These are phyloP conservation scores for Poeciliopsis presidionis DNA, from an alignment of 2,797 vertebrate species.

Conservation along the genomic window DNA sequence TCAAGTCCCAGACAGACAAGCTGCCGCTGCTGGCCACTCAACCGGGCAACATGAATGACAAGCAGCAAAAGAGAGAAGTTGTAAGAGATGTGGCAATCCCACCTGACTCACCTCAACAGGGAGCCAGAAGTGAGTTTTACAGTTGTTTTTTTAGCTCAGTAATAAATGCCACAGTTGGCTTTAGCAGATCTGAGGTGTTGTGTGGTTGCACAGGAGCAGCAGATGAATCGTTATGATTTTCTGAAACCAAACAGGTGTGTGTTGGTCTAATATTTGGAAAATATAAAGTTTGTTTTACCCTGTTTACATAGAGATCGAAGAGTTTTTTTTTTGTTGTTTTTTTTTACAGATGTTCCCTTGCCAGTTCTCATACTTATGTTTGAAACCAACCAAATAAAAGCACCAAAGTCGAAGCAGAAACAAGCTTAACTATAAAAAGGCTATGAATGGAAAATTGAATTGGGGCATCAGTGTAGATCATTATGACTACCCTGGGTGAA, in stretches of 20 bases:
- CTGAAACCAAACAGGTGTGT: background rate
- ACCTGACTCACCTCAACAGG: conserved; percentile 1
- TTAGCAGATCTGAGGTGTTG: background rate
- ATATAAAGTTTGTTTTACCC: background rate
- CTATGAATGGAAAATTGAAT: background rate
- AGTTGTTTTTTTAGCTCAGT: background rate
- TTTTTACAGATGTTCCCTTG: background rate
- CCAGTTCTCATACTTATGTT: background rate
- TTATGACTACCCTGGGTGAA: background rate
- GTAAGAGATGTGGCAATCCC: conserved; percentile 8
- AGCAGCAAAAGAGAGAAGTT: conserved; percentile 12
- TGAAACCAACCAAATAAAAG: background rate
- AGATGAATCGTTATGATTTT: background rate
- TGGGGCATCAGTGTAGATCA: background rate
- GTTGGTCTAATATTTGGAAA: background rate
- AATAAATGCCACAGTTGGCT: background rate
- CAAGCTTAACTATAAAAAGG: background rate
- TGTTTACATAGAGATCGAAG: background rate
- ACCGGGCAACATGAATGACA: conserved; percentile 12
- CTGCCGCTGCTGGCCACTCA: conserved; percentile 4
- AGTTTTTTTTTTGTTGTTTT: background rate
- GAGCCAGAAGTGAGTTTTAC: background rate
- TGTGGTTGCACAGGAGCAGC: background rate
- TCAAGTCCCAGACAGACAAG: conserved; percentile 13
- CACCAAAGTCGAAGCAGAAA: background rate